Conservation (phyloP, 2,888 invertebrate species). For the Automeris io region DNA sequence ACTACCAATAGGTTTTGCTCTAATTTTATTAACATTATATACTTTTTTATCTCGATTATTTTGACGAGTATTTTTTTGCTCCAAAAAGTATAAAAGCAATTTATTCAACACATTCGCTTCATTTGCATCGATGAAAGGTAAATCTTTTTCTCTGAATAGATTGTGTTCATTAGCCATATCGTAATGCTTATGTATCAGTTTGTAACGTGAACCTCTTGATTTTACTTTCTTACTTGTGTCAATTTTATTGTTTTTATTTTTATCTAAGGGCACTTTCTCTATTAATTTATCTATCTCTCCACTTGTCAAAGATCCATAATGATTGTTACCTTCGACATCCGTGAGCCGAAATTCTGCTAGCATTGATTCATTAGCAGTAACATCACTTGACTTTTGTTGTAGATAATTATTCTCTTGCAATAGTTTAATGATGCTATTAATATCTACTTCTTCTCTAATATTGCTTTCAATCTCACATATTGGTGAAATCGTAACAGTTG, state of each 20-base stretch:
- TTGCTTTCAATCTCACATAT: neutral
- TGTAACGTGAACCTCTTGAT: neutral
- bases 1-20: constrained; percentile 10
- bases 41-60: neutral
- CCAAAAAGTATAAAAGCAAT: neutral
- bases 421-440: neutral
- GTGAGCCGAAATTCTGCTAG: neutral
- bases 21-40: neutral
- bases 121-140: neutral
- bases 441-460: neutral
- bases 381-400: neutral
- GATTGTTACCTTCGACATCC: constrained; percentile 14
- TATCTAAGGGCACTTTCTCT: constrained; percentile 14
- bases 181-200: neutral
- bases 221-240: neutral
- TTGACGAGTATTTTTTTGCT: neutral
- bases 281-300: constrained; percentile 23
- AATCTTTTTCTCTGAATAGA: neutral
- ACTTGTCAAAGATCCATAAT: constrained; percentile 15
- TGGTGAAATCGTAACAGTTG: neutral
- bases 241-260: neutral
- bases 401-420: neutral
- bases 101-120: neutral
- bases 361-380: neutral
- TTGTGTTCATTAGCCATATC: neutral